A percentile compares a stretch with the other conserved stretches of the same genome.
Evolutionary conservation across 2,113 vertebrate genomes (phyloP).

Genomic region (Phyllopteryx taeniolatus): DNA sequence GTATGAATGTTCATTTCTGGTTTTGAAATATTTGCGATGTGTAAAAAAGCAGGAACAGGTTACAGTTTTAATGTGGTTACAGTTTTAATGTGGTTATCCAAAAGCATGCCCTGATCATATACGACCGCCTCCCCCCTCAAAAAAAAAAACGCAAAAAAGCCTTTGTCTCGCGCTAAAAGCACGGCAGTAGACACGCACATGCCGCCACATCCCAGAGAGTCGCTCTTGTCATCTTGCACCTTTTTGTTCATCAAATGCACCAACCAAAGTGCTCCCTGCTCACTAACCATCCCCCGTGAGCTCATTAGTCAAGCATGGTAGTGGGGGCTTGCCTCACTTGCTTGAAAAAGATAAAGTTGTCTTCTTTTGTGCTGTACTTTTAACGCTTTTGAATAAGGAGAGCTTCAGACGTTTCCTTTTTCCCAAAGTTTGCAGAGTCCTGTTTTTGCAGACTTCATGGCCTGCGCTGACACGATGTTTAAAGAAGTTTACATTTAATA

Average conservation of each 20-base stretch:
- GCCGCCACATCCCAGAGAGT: background rate
- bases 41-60: too few relatives aligned
- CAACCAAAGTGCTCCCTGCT: background rate
- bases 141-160: background rate
- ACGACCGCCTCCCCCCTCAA: too few relatives aligned
- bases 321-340: background rate
- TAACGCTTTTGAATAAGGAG: conserved; percentile 1
- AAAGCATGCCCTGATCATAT: too few relatives aligned
- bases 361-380: background rate
- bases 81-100: too few relatives aligned
- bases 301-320: conserved; percentile 13
- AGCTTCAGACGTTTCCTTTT: background rate
- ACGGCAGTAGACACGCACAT: background rate
- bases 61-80: too few relatives aligned
- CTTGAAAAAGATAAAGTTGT: conserved; percentile 4
- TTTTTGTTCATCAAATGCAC: background rate
- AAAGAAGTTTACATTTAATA: background rate
- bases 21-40: background rate
- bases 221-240: background rate
- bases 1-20: background rate
- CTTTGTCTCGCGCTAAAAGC: background rate
- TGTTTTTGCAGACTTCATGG: background rate
- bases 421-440: background rate
- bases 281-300: background rate
- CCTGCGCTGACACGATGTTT: background rate